Conservation (phyloP, 2,888 invertebrate genomes). For the Synergus umbraculus region DNA sequence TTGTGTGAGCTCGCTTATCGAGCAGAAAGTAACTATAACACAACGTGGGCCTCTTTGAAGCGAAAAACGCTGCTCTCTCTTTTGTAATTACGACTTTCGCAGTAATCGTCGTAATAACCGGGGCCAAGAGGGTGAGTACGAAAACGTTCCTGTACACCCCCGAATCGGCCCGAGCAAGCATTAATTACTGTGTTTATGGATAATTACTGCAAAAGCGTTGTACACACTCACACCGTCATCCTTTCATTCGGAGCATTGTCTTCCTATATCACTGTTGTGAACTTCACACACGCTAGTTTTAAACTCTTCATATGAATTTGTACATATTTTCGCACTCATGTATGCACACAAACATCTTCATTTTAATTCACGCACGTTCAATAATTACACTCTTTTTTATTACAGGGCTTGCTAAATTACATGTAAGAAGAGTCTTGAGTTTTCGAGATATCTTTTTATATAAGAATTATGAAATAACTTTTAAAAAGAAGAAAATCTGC, state of each 20-base stretch:
- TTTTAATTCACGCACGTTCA: slow-evolving; percentile 4
- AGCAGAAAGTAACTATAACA: slow-evolving; percentile 40
- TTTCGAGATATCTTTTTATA: too few relatives aligned
- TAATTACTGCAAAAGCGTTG: slow-evolving; percentile 59
- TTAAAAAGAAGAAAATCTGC: too few relatives aligned
- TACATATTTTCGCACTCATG: slow-evolving; percentile 19
- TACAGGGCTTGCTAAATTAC: slow-evolving; percentile 14
- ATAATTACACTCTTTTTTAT: slow-evolving; percentile 35
- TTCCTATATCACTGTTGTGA: slow-evolving; percentile 37
- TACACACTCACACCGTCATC: slow-evolving; percentile 48
- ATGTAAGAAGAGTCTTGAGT: background rate
- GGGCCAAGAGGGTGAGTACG: slow-evolving; percentile 57
- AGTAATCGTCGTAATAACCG: slow-evolving; percentile 64
- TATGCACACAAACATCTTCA: background rate
- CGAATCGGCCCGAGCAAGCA: slow-evolving; percentile 57
- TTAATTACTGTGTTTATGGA: slow-evolving; percentile 69
- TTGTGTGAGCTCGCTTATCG: slow-evolving; percentile 39
- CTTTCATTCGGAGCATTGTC: slow-evolving; percentile 49
- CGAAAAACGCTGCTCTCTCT: slow-evolving; percentile 43
- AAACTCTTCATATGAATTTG: slow-evolving; percentile 2
- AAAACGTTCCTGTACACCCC: slow-evolving; percentile 62
- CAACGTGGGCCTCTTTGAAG: slow-evolving; percentile 30
- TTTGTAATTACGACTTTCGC: slow-evolving; percentile 60
- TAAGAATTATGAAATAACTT: too few relatives aligned
- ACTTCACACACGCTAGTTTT: background rate